Percentiles rank a stretch among this genome's conserved stretches.
Conservation (phyloP, 2,113 vertebrate genomes). For the Myrmecobius fasciatus region DNA sequence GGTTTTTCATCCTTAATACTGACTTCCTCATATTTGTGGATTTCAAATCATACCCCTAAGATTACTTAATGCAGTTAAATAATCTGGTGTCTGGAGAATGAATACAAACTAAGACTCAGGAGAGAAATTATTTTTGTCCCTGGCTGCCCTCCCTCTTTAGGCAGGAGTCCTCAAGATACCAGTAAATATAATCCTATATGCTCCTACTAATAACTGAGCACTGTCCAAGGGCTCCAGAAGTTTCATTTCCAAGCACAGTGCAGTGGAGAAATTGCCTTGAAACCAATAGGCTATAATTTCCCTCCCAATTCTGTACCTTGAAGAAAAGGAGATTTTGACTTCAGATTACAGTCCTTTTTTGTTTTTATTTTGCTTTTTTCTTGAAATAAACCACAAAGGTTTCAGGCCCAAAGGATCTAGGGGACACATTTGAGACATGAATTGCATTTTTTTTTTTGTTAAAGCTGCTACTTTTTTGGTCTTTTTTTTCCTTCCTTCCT, state of each 20-base stretch:
- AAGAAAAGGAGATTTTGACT: conserved; percentile 19
- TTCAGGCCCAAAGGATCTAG: conserved; percentile 22
- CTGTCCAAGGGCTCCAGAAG: conserved; percentile 45
- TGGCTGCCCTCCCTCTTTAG: conserved; percentile 50
- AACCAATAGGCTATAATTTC: conserved; percentile 67
- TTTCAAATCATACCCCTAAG: conserved; percentile 56
- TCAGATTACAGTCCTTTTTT: conserved; percentile 27
- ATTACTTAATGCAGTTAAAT: conserved; percentile 65
- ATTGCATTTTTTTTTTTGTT: conserved; percentile 35
- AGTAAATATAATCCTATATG: conserved; percentile 56
- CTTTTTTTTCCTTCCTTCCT: not conserved
- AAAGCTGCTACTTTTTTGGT: not conserved
- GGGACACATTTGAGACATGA: conserved; percentile 6
- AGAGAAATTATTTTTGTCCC: conserved; percentile 56
- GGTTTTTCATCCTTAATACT: conserved; percentile 35
- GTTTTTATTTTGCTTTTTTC: conserved; percentile 6
- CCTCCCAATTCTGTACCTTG: not conserved
- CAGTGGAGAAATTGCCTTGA: conserved; percentile 63
- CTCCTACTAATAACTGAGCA: conserved; percentile 58
- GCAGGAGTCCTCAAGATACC: conserved; percentile 54
- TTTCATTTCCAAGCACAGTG: conserved; percentile 44
- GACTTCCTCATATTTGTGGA: conserved; percentile 47
- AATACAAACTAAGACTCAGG: conserved; percentile 65
- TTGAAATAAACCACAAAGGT: conserved; percentile 42
- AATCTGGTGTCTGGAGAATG: conserved; percentile 51